A percentile compares a stretch with the other conserved stretches of the same genome.
phyloP scores from a whole-genome alignment of 2,888 invertebrate genomes.

The Epirrhoe tristata region DNA sequence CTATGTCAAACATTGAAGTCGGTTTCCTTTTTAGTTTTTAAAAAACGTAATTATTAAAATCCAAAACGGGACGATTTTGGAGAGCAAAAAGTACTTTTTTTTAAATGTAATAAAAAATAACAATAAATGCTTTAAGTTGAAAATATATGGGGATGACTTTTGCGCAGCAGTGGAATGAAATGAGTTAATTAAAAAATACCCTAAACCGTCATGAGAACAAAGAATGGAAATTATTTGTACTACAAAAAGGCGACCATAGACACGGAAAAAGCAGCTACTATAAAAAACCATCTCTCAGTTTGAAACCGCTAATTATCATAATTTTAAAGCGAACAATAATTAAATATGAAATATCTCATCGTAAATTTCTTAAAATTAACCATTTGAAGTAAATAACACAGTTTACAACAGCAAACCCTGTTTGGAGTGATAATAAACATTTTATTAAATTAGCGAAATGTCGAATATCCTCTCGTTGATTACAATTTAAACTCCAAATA shows the following conservation, averaged over 20 bases:
- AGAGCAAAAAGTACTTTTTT: no score
- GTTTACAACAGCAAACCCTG: slow-evolving; percentile 2
- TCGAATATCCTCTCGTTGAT: slow-evolving; percentile 11
- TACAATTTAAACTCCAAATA: slow-evolving; percentile 12
- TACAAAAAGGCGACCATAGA: neutral
- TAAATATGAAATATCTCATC: slow-evolving; percentile 10
- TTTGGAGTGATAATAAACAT: slow-evolving; percentile 9
- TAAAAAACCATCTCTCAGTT: neutral
- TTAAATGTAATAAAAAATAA: no score
- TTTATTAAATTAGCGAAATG: slow-evolving; percentile 18
- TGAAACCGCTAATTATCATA: neutral
- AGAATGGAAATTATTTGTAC: neutral
- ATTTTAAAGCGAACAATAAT: slow-evolving; percentile 4
- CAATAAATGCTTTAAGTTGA: no score
- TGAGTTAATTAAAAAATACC: no score
- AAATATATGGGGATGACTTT: no score
- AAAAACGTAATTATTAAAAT: no score
- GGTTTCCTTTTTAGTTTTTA: no score
- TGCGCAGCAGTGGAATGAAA: no score
- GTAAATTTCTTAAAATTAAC: slow-evolving; percentile 5
- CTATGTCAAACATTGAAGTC: no score
- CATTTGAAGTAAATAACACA: slow-evolving; percentile 1
- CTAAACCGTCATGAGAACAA: neutral
- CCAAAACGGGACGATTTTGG: no score
- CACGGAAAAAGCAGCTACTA: neutral